Evolutionary conservation across 2,797 vertebrate genomes (phyloP), one percentile per base, ranked within the genome.

Genomic region (Dromococcyx pavoninus): DNA sequence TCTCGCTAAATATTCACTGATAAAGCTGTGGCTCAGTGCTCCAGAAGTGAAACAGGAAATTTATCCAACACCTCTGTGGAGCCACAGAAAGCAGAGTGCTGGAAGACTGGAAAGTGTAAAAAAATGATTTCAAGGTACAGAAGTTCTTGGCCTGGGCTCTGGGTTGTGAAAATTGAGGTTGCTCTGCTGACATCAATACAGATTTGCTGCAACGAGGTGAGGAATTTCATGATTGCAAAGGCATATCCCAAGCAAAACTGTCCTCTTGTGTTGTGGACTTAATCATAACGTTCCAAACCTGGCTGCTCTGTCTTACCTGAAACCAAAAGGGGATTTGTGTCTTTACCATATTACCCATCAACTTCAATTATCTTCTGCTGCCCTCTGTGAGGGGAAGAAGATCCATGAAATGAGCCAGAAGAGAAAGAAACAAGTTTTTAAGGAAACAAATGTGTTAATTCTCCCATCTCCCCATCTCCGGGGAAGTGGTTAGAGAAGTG

Each of bases 101-200:
- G 46, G 58, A 62, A 92, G 60, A 21, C 35, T 65, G 74, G 69
- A 23, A 57, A 87, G 78, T 0, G 1, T 82, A 57, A 82, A 87
- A 87, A 87, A 81, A 57, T 64, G 8, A 24, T 82, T 76, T 51
- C 53, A 57, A 65, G 78, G 87, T 69, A 65, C 51, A 74, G 33
- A 89, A 91, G 69, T 72, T 60, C 48, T 86, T 62, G 82, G 86
- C 74, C 57, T 76, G 67, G 46, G 84, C 65, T 91, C 27, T 2
- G 13, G 78, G 65, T 46, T 83, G 94, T 58, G 93, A 83, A 94
- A 93, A 77, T 11, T 54, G 88, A 94, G 73, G 76, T 78, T 69
- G 41, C 65, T 69, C 69, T 91, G 67, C 77, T 93, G 80, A 90
- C 86, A 93, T 60, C 62, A 32, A 1, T 25, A 17, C 32, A 0